Evolutionary conservation across 2,797 vertebrate species (phyloP).

Genomic region (Scomberomorus guttatus): DNA sequence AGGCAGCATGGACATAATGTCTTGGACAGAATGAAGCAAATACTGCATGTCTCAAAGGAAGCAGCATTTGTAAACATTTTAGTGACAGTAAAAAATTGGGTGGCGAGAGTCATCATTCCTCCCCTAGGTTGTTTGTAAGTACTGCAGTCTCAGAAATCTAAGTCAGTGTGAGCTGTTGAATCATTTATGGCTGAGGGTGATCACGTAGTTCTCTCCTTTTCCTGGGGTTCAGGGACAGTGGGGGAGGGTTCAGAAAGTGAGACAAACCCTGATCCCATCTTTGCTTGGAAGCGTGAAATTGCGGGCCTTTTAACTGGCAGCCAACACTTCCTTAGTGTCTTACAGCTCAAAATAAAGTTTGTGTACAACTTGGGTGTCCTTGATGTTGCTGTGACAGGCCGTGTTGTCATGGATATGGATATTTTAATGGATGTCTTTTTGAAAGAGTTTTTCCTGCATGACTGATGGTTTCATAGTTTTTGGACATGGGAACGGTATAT

Average conservation of each 20-base stretch:
- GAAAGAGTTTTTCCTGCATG: constrained; percentile 23
- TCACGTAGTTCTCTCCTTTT: constrained; percentile 51
- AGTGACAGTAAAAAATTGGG: constrained; percentile 8
- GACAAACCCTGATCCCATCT: constrained; percentile 25
- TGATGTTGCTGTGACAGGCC: constrained; percentile 38
- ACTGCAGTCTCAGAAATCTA: constrained; percentile 54
- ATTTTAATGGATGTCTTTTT: constrained; percentile 34
- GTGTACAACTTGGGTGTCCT: constrained; percentile 30
- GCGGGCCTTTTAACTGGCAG: constrained; percentile 29
- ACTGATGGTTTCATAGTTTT: constrained; percentile 31
- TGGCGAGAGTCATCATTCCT: constrained; percentile 29
- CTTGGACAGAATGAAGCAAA: constrained; percentile 26
- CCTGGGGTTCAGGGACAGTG: constrained; percentile 51
- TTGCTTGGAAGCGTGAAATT: constrained; percentile 35
- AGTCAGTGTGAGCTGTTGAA: constrained; percentile 65
- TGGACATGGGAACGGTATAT: constrained; percentile 3
- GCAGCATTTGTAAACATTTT: constrained; percentile 19
- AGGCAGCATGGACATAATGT: constrained; percentile 23
- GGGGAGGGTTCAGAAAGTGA: constrained; percentile 40
- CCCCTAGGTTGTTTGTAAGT: constrained; percentile 46
- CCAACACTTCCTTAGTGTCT: neutral
- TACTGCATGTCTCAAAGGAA: neutral
- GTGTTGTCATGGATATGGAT: constrained; percentile 52
- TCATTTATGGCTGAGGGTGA: constrained; percentile 68
- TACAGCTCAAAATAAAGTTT: constrained; percentile 36